Percentiles rank a stretch among this genome's conserved stretches.
Evolutionary conservation across 2,888 invertebrate genomes (phyloP).

Genomic region (Torymus texanus): DNA sequence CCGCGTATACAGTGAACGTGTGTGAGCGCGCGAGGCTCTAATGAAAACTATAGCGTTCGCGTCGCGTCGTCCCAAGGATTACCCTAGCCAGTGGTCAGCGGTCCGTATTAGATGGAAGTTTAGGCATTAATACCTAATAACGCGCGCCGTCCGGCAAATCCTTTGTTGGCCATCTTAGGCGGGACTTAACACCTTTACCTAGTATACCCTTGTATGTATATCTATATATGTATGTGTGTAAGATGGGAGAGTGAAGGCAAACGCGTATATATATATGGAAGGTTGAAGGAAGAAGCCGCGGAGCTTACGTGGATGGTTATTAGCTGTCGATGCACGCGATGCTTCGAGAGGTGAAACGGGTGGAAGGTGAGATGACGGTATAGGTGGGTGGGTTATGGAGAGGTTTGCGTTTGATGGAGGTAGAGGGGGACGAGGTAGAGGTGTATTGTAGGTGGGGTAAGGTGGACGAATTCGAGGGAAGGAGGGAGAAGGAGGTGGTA

Average conservation of each 20-base stretch:
- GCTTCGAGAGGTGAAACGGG: too few species aligned
- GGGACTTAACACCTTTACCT: conserved; percentile 67
- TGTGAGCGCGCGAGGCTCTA: too few species aligned
- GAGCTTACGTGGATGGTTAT: conserved; percentile 29
- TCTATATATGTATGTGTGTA: too few species aligned
- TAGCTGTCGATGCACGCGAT: conserved; percentile 45
- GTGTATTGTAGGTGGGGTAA: too few species aligned
- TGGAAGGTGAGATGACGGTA: too few species aligned
- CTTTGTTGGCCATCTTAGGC: conserved; percentile 72
- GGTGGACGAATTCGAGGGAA: too few species aligned
- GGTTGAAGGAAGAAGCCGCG: conserved; percentile 13
- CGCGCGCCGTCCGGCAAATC: conserved; percentile 68
- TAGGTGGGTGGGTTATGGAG: too few species aligned
- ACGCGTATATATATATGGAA: too few species aligned
- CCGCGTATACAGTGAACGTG: too few species aligned
- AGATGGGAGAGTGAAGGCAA: conserved; percentile 39
- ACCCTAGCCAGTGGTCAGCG: conserved; percentile 69
- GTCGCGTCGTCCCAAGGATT: conserved; percentile 63
- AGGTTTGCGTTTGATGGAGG: too few species aligned
- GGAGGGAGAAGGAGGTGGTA: too few species aligned
- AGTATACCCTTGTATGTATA: conserved; percentile 3
- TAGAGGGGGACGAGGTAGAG: too few species aligned
- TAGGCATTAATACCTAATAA: conserved; percentile 75
- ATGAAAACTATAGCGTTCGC: conserved; percentile 71
- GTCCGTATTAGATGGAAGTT: conserved; percentile 70